Conservation (phyloP, 1,140 invertebrate genomes). For the Marisa cornuarietis region DNA sequence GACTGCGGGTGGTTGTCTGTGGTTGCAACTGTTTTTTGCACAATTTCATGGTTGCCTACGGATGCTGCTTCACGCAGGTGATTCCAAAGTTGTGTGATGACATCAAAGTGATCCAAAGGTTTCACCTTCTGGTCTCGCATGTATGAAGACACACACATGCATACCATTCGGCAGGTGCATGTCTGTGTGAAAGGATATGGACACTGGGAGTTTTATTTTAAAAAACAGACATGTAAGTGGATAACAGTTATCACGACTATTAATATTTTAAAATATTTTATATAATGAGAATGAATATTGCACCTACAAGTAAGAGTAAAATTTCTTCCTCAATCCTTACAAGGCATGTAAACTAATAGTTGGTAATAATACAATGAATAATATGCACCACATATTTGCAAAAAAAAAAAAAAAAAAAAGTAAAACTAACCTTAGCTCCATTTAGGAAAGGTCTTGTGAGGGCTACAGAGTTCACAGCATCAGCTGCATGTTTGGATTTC, state of each 20-base stretch:
- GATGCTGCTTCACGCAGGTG: slow-evolving; percentile 38
- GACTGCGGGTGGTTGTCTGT: slow-evolving; percentile 50
- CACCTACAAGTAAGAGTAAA: too few relatives aligned
- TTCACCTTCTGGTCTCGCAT: slow-evolving; percentile 43
- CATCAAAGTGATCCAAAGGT: slow-evolving; percentile 36
- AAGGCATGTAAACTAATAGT: background rate
- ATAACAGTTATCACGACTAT: too few relatives aligned
- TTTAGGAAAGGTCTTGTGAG: slow-evolving; percentile 52
- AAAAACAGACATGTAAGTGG: too few relatives aligned
- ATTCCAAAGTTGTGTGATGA: slow-evolving; percentile 43
- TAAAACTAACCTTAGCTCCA: slow-evolving; percentile 26
- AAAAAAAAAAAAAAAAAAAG: background rate
- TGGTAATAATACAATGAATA: background rate
- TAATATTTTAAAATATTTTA: too few relatives aligned
- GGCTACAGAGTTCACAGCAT: slow-evolving; percentile 55
- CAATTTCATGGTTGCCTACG: slow-evolving; percentile 31
- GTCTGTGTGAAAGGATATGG: slow-evolving; percentile 13
- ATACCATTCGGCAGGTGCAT: slow-evolving; percentile 50
- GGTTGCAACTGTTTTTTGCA: slow-evolving; percentile 42
- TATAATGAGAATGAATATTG: too few relatives aligned
- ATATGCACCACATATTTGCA: background rate
- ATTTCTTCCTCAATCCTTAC: too few relatives aligned
- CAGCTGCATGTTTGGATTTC: slow-evolving; percentile 44
- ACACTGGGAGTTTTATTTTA: too few relatives aligned
- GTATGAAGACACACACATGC: slow-evolving; percentile 53